phyloP scores from a whole-genome alignment of 53 echinoderm and acorn worm genomes.

The Temnopleurus reevesii region DNA sequence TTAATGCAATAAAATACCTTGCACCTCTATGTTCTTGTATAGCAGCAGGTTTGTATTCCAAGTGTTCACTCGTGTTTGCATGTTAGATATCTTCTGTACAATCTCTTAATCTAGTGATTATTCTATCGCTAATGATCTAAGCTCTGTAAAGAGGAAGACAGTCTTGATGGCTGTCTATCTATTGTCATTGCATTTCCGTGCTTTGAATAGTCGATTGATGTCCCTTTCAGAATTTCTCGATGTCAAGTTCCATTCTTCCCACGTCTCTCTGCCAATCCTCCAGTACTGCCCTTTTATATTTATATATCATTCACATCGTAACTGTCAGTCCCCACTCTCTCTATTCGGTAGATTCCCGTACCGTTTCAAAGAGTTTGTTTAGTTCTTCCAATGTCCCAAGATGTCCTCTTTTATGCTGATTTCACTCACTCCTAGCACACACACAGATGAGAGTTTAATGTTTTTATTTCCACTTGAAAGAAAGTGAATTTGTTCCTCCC shows the following conservation, averaged over 20 bases:
- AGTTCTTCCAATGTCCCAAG: conserved; percentile 1
- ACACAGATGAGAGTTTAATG: neutral
- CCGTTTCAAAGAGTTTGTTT: neutral
- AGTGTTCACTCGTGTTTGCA: neutral
- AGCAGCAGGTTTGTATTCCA: neutral
- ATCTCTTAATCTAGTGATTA: neutral
- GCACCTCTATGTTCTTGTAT: neutral
- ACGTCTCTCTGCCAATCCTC: neutral
- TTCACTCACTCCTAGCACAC: conserved; percentile 21
- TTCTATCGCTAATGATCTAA: neutral
- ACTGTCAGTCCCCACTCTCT: conserved; percentile 13
- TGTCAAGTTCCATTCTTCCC: too few species aligned
- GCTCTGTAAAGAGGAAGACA: neutral
- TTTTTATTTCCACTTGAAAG: conserved; percentile 35
- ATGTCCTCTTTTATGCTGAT: neutral
- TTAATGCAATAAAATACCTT: neutral
- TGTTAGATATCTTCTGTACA: neutral
- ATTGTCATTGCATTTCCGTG: neutral
- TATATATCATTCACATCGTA: conserved; percentile 24
- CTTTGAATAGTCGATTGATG: neutral
- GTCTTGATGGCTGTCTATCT: neutral
- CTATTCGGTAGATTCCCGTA: neutral
- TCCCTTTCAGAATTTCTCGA: neutral
- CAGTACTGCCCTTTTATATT: neutral
- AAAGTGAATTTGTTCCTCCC: conserved; percentile 25